Evolutionary conservation across 2,888 invertebrate genomes (phyloP).

Genomic region (Sarcophaga carnaria): DNA sequence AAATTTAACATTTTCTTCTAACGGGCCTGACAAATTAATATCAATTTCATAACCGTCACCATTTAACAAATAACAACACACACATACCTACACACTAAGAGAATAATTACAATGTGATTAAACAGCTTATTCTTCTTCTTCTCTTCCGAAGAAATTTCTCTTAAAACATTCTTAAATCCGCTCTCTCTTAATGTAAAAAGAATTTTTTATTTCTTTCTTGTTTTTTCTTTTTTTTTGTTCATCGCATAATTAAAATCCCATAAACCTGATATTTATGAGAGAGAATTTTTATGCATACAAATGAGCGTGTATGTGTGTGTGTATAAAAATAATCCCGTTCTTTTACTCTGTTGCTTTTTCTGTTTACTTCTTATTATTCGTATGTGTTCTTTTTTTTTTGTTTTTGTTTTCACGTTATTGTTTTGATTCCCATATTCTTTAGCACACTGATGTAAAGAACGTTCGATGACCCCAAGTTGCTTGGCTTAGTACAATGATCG

Average conservation of each 20-base stretch:
- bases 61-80: not conserved
- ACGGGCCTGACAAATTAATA: not conserved
- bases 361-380: slow-evolving; percentile 64
- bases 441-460: slow-evolving; percentile 76
- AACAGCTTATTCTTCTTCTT: not conserved
- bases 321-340: slow-evolving; percentile 56
- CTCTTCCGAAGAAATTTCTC: slow-evolving; percentile 22
- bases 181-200: slow-evolving; percentile 23
- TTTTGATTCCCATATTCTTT: slow-evolving; percentile 80
- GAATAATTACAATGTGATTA: not conserved
- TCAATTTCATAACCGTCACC: not conserved
- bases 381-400: slow-evolving; percentile 9
- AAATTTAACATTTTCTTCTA: not conserved
- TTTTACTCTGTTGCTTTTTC: slow-evolving; percentile 64
- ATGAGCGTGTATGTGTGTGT: slow-evolving; percentile 21
- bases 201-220: slow-evolving; percentile 45
- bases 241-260: slow-evolving; percentile 40
- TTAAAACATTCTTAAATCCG: slow-evolving; percentile 26
- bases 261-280: slow-evolving; percentile 34
- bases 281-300: slow-evolving; percentile 2
- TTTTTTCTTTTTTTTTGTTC: slow-evolving; percentile 16
- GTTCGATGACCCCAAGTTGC: slow-evolving; percentile 78
- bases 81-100: not conserved
- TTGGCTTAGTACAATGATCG: slow-evolving; percentile 67
- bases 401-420: slow-evolving; percentile 76